A percentile compares a stretch with the other conserved stretches of the same genome.
Conservation (phyloP, 2,113 vertebrate genomes). For the Bujurquina vittata region DNA sequence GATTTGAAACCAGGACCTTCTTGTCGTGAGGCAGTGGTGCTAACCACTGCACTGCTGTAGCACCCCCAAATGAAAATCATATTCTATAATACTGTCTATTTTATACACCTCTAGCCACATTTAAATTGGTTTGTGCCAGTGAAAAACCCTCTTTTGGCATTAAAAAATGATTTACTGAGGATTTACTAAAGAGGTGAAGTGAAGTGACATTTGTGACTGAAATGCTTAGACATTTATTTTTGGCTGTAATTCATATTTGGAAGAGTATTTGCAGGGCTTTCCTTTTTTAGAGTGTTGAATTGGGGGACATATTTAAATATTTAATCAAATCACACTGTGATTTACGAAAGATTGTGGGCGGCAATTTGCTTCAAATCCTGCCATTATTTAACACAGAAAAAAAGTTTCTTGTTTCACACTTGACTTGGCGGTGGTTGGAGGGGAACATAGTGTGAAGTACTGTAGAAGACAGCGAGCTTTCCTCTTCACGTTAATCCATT, state of each 20-base stretch:
- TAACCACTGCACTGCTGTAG: background rate
- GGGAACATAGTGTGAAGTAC: background rate
- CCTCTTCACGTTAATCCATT: background rate
- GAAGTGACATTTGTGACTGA: background rate
- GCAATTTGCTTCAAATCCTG: constrained; percentile 3
- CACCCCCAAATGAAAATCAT: background rate
- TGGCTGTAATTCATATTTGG: background rate
- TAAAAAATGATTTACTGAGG: background rate
- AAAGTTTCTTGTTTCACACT: background rate
- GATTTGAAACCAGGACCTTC: too few relatives aligned
- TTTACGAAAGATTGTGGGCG: background rate
- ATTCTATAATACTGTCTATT: background rate
- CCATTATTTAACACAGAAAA: background rate
- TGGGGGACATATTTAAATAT: background rate
- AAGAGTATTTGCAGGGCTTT: background rate
- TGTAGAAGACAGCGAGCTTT: background rate
- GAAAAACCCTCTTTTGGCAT: background rate
- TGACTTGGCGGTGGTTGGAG: background rate
- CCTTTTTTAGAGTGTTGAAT: background rate
- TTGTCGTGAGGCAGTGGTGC: background rate
- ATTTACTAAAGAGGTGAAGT: background rate
- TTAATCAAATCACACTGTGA: background rate
- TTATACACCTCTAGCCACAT: background rate
- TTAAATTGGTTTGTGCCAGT: background rate
- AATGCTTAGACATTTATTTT: background rate